phyloP scores from a whole-genome alignment of 2,888 invertebrate genomes.

The Melinopterus prodromus region DNA sequence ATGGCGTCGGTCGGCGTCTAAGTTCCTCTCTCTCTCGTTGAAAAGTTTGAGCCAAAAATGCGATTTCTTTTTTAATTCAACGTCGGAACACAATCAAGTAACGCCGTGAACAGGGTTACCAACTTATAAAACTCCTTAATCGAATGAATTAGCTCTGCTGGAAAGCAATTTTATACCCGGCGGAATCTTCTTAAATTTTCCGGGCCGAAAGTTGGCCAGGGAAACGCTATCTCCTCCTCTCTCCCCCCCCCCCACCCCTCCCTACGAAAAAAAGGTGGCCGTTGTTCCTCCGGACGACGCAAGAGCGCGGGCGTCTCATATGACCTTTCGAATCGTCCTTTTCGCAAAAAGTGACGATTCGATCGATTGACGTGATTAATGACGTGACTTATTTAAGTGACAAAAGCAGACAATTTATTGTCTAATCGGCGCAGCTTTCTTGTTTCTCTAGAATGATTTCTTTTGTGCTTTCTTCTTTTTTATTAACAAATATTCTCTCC shows the following conservation, averaged over 20 bases:
- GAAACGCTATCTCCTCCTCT: background rate
- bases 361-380: no score
- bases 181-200: conserved; percentile 12
- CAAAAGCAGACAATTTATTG: no score
- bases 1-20: background rate
- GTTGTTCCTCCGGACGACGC: no score
- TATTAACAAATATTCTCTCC: no score
- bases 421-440: no score
- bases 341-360: no score
- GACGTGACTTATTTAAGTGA: no score
- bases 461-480: no score
- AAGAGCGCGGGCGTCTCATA: no score
- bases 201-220: background rate
- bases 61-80: conserved; percentile 4
- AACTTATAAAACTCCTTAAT: conserved; percentile 29
- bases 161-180: conserved; percentile 33
- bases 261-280: no score
- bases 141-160: conserved; percentile 31
- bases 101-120: conserved; percentile 11
- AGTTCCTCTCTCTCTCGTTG: background rate
- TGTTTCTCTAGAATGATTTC: no score
- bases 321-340: no score
- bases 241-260: background rate
- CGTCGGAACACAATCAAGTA: conserved; percentile 26
- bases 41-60: background rate